Evolutionary conservation across 2,113 vertebrate species (phyloP).

Genomic region (Abramis brama): DNA sequence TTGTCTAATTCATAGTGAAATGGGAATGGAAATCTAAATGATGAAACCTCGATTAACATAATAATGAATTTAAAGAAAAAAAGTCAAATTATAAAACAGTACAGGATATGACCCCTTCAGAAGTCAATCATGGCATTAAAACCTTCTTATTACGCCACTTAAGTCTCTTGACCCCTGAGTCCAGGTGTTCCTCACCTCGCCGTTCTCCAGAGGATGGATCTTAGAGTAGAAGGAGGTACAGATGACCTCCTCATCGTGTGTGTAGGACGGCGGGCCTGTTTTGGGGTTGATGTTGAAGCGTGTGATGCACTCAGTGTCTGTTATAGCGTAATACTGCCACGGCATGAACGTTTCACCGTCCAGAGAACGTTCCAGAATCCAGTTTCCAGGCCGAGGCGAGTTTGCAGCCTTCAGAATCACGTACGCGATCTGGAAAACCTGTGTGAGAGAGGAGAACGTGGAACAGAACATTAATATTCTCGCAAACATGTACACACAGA

Average conservation of each 20-base stretch:
- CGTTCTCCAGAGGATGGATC: slow-evolving; percentile 96
- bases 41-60: neutral
- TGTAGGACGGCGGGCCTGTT: slow-evolving; percentile 87
- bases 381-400: slow-evolving; percentile 94
- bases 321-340: slow-evolving; percentile 96
- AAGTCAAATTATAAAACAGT: neutral
- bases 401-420: slow-evolving; percentile 96
- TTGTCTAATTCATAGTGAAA: neutral
- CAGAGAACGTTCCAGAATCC: slow-evolving; percentile 92
- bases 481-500: neutral
- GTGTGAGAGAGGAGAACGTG: slow-evolving; percentile 17
- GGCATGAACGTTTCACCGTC: slow-evolving; percentile 85
- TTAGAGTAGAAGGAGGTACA: slow-evolving; percentile 97
- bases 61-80: neutral
- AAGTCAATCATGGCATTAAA: neutral
- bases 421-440: slow-evolving; percentile 97
- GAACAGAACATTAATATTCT: neutral
- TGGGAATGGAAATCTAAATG: neutral
- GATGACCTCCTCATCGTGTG: slow-evolving; percentile 93
- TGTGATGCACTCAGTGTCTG: slow-evolving; percentile 90
- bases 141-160: neutral
- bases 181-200: slow-evolving; percentile 83
- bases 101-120: neutral
- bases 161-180: too few relatives aligned
- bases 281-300: slow-evolving; percentile 88